Conservation (phyloP, 1,140 invertebrate species). For the Oscheius sp. region DNA sequence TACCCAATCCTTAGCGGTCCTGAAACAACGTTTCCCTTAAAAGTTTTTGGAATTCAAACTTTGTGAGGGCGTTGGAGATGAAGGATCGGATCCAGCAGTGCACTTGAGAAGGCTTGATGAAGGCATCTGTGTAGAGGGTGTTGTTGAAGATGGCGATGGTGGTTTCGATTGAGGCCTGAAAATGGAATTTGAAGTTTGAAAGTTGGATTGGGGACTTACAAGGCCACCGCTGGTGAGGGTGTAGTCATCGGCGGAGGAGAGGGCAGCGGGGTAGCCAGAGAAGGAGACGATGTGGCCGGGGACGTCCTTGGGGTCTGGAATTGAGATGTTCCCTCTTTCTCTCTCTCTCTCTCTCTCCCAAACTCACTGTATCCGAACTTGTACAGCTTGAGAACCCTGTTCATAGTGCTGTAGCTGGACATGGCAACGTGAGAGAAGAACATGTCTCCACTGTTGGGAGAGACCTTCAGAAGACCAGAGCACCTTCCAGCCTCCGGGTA, state of each 20-base stretch:
- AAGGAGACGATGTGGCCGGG: slow-evolving; percentile 74
- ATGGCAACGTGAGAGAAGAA: slow-evolving; percentile 58
- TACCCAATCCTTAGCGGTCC: slow-evolving; percentile 73
- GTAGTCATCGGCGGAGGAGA: slow-evolving; percentile 84
- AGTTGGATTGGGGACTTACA: slow-evolving; percentile 58
- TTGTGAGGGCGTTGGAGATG: slow-evolving; percentile 79
- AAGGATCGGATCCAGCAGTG: slow-evolving; percentile 74
- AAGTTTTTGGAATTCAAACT: not conserved
- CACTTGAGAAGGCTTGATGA: slow-evolving; percentile 66
- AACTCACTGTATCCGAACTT: slow-evolving; percentile 56
- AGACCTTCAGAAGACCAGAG: slow-evolving; percentile 55
- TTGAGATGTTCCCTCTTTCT: not conserved
- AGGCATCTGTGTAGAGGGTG: slow-evolving; percentile 65
- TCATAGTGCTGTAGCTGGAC: slow-evolving; percentile 59
- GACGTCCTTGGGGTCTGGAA: slow-evolving; percentile 45
- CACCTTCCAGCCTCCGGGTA: slow-evolving; percentile 55
- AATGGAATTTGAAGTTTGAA: not conserved
- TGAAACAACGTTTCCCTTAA: not conserved
- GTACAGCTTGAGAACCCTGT: slow-evolving; percentile 58
- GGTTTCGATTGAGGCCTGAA: slow-evolving; percentile 68
- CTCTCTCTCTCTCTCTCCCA: not conserved
- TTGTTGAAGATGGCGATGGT: slow-evolving; percentile 73
- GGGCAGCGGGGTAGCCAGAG: slow-evolving; percentile 81
- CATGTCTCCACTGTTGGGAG: slow-evolving; percentile 52
- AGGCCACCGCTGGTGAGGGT: slow-evolving; percentile 72